phyloP scores from a whole-genome alignment of 2,797 vertebrate genomes.

The Megalops cyprinoides region DNA sequence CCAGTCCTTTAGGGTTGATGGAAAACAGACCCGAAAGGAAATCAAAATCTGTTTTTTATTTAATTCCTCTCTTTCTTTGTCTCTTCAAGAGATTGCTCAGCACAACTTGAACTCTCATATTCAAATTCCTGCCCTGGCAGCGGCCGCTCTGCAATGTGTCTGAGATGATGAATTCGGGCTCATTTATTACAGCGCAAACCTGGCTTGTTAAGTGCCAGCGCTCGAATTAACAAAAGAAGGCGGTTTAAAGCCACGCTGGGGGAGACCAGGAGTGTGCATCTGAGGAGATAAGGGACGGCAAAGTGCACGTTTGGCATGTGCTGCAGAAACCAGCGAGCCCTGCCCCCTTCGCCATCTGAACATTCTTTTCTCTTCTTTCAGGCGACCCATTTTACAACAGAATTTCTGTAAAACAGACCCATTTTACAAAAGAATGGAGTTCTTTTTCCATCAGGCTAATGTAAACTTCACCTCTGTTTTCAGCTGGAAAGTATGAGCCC shows the following conservation, averaged over 20 bases:
- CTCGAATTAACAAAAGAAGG: conserved; percentile 68
- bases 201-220: conserved; percentile 69
- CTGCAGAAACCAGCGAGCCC: conserved; percentile 49
- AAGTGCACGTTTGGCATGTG: conserved; percentile 62
- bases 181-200: conserved; percentile 77
- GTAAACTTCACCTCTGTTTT: too few relatives aligned
- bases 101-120: conserved; percentile 4
- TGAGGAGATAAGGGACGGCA: conserved; percentile 45
- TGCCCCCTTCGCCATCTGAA: conserved; percentile 12
- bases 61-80: not conserved
- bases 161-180: conserved; percentile 73
- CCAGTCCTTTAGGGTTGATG: not conserved
- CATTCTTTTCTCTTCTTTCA: too few relatives aligned
- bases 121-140: conserved; percentile 12
- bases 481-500: not conserved
- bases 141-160: conserved; percentile 49
- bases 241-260: not conserved
- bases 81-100: conserved; percentile 13
- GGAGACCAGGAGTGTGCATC: conserved; percentile 35
- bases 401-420: too few relatives aligned
- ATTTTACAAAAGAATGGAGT: too few relatives aligned
- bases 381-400: too few relatives aligned
- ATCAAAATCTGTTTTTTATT: not conserved
- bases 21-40: conserved; percentile 7
- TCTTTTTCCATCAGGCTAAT: too few relatives aligned